Base-by-base conservation (phyloP, 2,797 vertebrate genomes). In the Lagodon rhomboides region DNA sequence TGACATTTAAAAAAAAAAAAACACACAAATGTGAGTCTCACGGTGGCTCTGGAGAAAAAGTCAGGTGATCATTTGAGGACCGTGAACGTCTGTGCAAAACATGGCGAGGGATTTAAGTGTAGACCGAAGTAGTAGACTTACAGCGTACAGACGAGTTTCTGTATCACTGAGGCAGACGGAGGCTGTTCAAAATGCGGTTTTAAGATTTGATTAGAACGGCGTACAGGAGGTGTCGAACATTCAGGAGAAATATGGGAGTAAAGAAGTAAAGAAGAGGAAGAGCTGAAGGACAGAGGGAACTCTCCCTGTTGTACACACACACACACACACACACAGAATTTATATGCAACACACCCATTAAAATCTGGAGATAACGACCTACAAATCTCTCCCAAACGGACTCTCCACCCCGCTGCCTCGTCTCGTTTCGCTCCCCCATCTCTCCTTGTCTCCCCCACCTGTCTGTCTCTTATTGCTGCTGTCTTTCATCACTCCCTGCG, bases 401-500 rank as follows among this genome's bases (percentile, higher is more conserved):
- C 70, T 89, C 74, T 83, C 88, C 84, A 17, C 87, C 89, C 86
- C 25, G 56, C 85, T 85, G 87, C 76, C 80, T 82, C 8, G 11
- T 78, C 83, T 61, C 18, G 43, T 83, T 83, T 73, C 72, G 54
- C 85, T 73, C 76, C 78, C 73, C 75, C 64, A 1, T 80, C 69
- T 54, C 87, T 54, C 63, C 77, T 54, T 12, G 53, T 78, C 54
- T 81, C 81, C 82, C 77, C 80, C 82, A 89, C 85, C 91, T 91
- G 91, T 85, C 90, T 86, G 54, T 85, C 81, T 92, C 79, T 75
- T 86, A 79, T 93, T 94, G 89, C 91, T 49, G 27, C 84, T 77
- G 83, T 90, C 93, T 94, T 94, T 92, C 91, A 93, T 93, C 92
- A 92, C 89, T 84, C 88, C 77, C 78, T 80, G 61, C 3, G 12